Base-by-base conservation (phyloP, 2,888 invertebrate species). In the Catocala nupta region DNA sequence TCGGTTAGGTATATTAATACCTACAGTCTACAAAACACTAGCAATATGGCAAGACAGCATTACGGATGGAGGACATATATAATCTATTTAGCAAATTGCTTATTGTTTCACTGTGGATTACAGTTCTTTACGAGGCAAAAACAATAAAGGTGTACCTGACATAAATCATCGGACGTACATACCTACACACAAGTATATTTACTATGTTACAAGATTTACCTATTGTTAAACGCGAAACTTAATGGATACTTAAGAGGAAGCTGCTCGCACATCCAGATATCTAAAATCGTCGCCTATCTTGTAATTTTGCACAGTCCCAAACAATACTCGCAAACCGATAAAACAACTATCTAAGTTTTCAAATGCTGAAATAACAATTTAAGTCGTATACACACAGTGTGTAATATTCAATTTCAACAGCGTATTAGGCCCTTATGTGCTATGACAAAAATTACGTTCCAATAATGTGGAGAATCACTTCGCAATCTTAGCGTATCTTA, bases 1-100 rank as follows among this genome's bases (percentile, higher is more conserved):
- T 73, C 69, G 65, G 78, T 78, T 68, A 86, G 90, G 89, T 88
- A 89, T 77, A 81, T 75, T 73, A 82, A 87, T 89, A 90, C 87
- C 87, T 89, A 87, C 81, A 87, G 83, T 83, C 90, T 91, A 91
- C 85, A 84, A 87, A 89, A 90, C 83, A 89, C 92, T 92, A 92
- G 89, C 84, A 87, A 86, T 91, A 93, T 94, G 94, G 94, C 94
- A 94, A 94, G 93, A 93, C 92, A 91, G 90, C 90, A 90, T 88
- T 90, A 91, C 86, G 84, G 88, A 91, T 92, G 93, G 91, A 92
- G 91, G 91, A 91, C 91, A 90, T 90, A 89, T 88, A 86, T 91
- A 90, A 92, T 93, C 88, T 92, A 91, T 92, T 91, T 90, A 90
- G 89, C 85, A 90, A 93, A 94, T 93, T 90, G 93, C 92, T 92